These are phyloP conservation scores for Corvus cornix DNA, from an alignment of 2,113 vertebrate species.

Conservation along the genomic window DNA sequence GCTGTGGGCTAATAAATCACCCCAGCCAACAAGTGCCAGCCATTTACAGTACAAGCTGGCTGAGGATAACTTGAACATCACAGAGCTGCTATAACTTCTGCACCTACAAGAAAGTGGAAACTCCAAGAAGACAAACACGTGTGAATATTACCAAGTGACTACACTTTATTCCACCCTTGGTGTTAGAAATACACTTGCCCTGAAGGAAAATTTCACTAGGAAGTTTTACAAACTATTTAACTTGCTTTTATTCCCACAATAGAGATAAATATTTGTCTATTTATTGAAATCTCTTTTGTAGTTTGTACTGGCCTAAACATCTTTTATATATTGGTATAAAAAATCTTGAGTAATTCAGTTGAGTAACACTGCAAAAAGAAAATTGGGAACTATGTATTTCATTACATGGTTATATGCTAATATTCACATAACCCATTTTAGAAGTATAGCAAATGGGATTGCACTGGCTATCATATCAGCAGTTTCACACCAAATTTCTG, in stretches of 20 bases:
- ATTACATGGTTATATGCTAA: not conserved
- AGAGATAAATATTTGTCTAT: not conserved
- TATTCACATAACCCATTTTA: not conserved
- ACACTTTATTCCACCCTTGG: not conserved
- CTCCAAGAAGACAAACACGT: not conserved
- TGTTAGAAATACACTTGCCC: not conserved
- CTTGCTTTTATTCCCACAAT: not conserved
- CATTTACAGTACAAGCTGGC: not conserved
- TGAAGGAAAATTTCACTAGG: not conserved
- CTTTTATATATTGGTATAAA: not conserved
- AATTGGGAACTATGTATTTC: not conserved
- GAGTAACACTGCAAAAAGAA: not conserved
- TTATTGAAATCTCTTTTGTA: not conserved
- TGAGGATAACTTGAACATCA: not conserved
- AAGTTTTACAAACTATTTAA: not conserved
- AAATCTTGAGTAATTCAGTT: not conserved
- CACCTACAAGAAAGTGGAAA: not conserved
- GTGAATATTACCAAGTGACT: not conserved
- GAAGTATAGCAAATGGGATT: not conserved
- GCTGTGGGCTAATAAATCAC: slow-evolving; percentile 18
- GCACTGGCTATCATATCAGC: not conserved
- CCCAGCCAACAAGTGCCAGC: not conserved
- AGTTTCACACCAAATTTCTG: not conserved
- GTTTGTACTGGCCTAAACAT: not conserved
- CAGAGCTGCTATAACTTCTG: not conserved